phyloP scores from a whole-genome alignment of 2,888 invertebrate species.

The Clanis bilineata region DNA sequence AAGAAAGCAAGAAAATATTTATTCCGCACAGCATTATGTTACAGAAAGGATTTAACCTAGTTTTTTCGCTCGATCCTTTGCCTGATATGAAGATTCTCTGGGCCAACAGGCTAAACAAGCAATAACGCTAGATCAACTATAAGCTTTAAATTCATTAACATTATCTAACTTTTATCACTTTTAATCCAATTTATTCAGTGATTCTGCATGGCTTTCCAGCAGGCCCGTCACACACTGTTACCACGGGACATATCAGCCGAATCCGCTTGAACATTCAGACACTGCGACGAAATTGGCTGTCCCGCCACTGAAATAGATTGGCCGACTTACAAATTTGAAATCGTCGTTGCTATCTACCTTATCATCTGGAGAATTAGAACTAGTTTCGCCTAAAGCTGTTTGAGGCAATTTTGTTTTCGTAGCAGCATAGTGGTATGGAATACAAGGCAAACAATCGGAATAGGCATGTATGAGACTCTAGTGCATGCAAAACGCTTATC shows the following conservation, averaged over 20 bases:
- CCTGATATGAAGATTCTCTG: too few relatives aligned
- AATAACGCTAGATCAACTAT: too few relatives aligned
- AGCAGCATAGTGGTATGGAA: constrained; percentile 46
- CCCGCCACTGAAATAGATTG: constrained; percentile 58
- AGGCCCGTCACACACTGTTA: not conserved
- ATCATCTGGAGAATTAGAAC: constrained; percentile 23
- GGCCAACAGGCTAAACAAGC: too few relatives aligned
- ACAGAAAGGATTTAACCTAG: too few relatives aligned
- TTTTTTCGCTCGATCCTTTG: too few relatives aligned
- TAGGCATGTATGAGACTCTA: constrained; percentile 33
- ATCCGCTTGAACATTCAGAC: constrained; percentile 43
- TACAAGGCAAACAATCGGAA: constrained; percentile 33
- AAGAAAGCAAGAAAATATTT: too few relatives aligned
- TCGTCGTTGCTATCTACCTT: constrained; percentile 23
- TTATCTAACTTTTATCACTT: not conserved
- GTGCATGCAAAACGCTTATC: constrained; percentile 12
- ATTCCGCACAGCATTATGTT: too few relatives aligned
- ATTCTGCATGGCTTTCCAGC: not conserved
- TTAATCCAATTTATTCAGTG: constrained; percentile 6
- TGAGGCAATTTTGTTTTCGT: constrained; percentile 32
- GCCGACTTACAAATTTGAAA: constrained; percentile 38
- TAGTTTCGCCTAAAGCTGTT: constrained; percentile 24
- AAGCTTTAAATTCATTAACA: not conserved
- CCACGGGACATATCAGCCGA: constrained; percentile 20
- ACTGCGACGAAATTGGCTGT: constrained; percentile 62